Evolutionary conservation across 1,140 invertebrate species (phyloP).

Genomic region (Polypedilum pembai): DNA sequence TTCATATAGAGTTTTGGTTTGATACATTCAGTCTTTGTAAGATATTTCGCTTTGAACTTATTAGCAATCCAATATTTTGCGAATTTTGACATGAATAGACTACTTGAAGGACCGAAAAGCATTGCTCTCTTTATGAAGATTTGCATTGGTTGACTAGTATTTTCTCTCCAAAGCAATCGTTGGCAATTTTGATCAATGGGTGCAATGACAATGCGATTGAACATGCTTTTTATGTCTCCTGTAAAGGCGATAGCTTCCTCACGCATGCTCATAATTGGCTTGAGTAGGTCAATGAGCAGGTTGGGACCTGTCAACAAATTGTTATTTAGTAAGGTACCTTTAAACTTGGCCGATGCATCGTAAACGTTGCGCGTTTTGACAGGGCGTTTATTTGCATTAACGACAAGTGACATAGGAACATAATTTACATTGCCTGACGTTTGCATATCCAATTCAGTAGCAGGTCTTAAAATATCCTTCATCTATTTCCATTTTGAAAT

Average conservation of each 20-base stretch:
- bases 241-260: not conserved
- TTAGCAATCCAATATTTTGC: not conserved
- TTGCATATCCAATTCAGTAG: not conserved
- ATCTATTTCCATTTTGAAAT: not conserved
- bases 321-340: not conserved
- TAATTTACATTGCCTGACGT: not conserved
- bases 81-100: not conserved
- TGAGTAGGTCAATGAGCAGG: not conserved
- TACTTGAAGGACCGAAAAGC: not conserved
- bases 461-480: not conserved
- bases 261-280: not conserved
- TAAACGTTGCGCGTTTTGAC: not conserved
- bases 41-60: not conserved
- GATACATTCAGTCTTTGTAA: no score
- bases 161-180: not conserved
- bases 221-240: not conserved
- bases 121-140: not conserved
- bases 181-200: not conserved
- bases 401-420: not conserved
- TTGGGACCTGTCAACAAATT: not conserved
- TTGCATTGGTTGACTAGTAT: not conserved
- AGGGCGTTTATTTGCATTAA: not conserved
- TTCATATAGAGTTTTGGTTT: not conserved
- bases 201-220: not conserved
- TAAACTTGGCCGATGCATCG: not conserved